Conservation (phyloP, 2,797 vertebrate species). For the Sciurus carolinensis region DNA sequence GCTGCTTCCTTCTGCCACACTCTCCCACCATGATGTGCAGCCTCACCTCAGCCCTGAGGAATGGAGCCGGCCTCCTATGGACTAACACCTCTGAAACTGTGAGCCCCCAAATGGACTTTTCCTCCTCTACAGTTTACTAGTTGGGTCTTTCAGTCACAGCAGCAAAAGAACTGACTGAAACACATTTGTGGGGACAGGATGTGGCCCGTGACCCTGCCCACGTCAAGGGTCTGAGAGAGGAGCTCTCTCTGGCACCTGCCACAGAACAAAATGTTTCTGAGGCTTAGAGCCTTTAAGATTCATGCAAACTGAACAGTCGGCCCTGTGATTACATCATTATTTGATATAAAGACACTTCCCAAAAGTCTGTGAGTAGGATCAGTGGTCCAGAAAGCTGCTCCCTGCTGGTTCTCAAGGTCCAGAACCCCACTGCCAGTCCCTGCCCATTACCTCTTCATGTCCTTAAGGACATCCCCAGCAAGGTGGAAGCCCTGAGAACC, state of each 20-base stretch:
- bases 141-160: too few species aligned
- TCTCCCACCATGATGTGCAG: too few species aligned
- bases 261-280: background rate
- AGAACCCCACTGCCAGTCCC: rapidly evolving
- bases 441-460: background rate
- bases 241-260: background rate
- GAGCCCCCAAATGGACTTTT: too few species aligned
- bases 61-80: too few species aligned
- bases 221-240: background rate
- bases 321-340: background rate
- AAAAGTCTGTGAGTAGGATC: background rate
- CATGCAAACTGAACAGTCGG: background rate
- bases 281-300: background rate
- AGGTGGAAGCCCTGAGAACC: background rate
- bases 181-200: background rate
- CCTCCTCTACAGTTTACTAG: too few species aligned
- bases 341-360: background rate
- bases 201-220: background rate
- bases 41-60: too few species aligned
- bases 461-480: background rate
- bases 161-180: too few species aligned
- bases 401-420: background rate
- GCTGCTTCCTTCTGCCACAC: too few species aligned
- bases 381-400: background rate
- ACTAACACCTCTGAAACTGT: too few species aligned